Evolutionary conservation across 2,888 invertebrate species (phyloP).

Genomic region (Dasysyrphus tricinctus): DNA sequence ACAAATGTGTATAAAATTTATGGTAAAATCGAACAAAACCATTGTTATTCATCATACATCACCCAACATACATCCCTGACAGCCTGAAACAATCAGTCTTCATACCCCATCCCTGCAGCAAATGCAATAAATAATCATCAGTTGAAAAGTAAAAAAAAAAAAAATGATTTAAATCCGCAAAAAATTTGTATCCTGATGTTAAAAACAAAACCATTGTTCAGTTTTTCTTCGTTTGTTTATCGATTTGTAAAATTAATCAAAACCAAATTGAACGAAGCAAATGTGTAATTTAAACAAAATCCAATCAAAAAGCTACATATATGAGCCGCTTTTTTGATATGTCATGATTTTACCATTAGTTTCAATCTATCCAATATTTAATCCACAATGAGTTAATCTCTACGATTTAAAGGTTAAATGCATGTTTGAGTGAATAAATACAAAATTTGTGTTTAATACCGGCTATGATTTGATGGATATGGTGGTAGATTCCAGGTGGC

Average conservation of each 20-base stretch:
- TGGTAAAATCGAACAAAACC: background rate
- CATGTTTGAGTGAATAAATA: background rate
- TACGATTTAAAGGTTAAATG: slow-evolving; percentile 4
- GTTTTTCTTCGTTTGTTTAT: background rate
- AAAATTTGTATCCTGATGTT: background rate
- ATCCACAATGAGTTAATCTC: slow-evolving; percentile 1
- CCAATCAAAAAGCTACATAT: slow-evolving; percentile 5
- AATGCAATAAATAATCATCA: background rate
- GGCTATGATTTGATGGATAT: background rate
- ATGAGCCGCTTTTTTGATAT: background rate
- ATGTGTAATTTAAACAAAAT: slow-evolving; percentile 1
- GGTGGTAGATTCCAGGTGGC: background rate
- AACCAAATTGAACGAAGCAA: background rate
- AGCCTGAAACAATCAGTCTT: too few relatives aligned
- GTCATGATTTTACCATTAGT: slow-evolving; percentile 1
- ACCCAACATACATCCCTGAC: background rate
- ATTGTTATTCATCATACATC: background rate
- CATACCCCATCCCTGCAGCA: background rate
- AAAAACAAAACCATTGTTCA: background rate
- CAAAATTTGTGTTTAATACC: background rate
- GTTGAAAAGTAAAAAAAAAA: background rate
- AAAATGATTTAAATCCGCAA: background rate
- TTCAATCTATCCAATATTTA: slow-evolving; percentile 7
- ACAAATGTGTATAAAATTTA: background rate
- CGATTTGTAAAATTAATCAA: slow-evolving; percentile 21